Conservation (phyloP, 1,140 invertebrate genomes). For the Brachionus rotundiformis region DNA sequence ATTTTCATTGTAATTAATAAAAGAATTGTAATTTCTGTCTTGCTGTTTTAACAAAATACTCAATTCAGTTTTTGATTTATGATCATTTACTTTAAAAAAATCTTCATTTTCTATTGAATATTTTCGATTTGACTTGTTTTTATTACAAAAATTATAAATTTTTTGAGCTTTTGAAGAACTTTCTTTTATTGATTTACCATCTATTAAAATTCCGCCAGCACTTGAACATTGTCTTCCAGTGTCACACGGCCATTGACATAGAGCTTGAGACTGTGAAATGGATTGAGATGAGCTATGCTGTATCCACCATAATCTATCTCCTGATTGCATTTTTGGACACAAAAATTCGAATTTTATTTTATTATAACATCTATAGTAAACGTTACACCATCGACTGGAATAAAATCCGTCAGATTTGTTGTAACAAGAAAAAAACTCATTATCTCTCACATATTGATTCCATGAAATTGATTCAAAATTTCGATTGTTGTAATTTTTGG, state of each 20-base stretch:
- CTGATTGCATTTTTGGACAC: conserved; percentile 19
- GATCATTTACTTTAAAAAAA: too few relatives aligned
- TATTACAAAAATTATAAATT: background rate
- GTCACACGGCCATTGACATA: conserved; percentile 48
- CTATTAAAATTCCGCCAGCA: conserved; percentile 38
- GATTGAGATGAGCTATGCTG: background rate
- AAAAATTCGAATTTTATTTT: conserved; percentile 19
- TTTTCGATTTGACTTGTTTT: too few relatives aligned
- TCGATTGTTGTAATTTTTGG: too few relatives aligned
- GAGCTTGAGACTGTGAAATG: background rate
- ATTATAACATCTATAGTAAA: conserved; percentile 45
- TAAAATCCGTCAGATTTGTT: conserved; percentile 49
- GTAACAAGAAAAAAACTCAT: conserved; percentile 37
- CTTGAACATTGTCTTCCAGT: background rate
- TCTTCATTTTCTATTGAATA: too few relatives aligned
- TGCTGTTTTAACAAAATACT: background rate
- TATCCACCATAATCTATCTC: conserved; percentile 44
- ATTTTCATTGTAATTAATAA: too few relatives aligned
- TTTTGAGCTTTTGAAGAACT: background rate
- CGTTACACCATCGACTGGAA: conserved; percentile 50
- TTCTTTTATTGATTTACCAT: background rate
- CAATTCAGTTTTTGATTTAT: too few relatives aligned
- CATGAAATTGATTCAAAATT: too few relatives aligned
- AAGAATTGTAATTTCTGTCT: background rate
- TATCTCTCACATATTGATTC: conserved; percentile 19